phyloP scores from a whole-genome alignment of 2,113 vertebrate species.

The Oryzias celebensis region DNA sequence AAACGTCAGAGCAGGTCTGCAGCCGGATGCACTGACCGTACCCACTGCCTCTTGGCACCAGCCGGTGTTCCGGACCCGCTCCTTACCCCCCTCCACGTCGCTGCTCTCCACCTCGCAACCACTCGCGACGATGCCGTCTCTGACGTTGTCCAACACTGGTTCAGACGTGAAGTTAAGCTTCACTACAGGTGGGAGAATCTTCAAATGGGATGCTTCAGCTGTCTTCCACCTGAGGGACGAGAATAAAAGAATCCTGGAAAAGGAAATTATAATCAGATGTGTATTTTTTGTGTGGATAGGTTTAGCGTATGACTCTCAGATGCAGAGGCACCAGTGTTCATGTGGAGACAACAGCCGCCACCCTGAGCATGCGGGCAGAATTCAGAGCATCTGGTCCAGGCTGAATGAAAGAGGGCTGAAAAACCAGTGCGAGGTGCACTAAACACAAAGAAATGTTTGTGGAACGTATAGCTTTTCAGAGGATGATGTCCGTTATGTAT shows the following conservation, averaged over 20 bases:
- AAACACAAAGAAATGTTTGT: too few species aligned
- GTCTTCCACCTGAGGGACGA: too few species aligned
- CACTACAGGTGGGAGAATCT: slow-evolving; percentile 82
- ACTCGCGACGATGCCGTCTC: slow-evolving; percentile 62
- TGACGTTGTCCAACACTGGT: slow-evolving; percentile 69
- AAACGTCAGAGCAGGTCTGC: slow-evolving; percentile 69
- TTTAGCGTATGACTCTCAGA: slow-evolving; percentile 88
- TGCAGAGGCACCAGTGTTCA: slow-evolving; percentile 91
- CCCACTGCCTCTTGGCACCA: slow-evolving; percentile 77
- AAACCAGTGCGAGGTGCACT: slow-evolving; percentile 85
- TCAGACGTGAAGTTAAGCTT: slow-evolving; percentile 81
- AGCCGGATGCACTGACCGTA: slow-evolving; percentile 62
- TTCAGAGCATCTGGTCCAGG: slow-evolving; percentile 91
- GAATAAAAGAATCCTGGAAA: too few species aligned
- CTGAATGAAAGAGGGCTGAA: slow-evolving; percentile 87
- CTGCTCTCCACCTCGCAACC: slow-evolving; percentile 72
- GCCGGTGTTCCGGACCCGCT: slow-evolving; percentile 85
- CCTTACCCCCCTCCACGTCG: slow-evolving; percentile 87
- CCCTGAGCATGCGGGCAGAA: slow-evolving; percentile 85
- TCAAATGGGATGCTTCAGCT: neutral
- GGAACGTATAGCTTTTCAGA: too few species aligned
- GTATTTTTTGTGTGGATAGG: slow-evolving; percentile 71
- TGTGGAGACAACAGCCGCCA: slow-evolving; percentile 90
- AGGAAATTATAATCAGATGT: neutral
- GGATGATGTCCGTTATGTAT: too few species aligned